These are phyloP conservation scores for Nomada fucata DNA, from an alignment of 2,888 invertebrate species.

Conservation along the genomic window DNA sequence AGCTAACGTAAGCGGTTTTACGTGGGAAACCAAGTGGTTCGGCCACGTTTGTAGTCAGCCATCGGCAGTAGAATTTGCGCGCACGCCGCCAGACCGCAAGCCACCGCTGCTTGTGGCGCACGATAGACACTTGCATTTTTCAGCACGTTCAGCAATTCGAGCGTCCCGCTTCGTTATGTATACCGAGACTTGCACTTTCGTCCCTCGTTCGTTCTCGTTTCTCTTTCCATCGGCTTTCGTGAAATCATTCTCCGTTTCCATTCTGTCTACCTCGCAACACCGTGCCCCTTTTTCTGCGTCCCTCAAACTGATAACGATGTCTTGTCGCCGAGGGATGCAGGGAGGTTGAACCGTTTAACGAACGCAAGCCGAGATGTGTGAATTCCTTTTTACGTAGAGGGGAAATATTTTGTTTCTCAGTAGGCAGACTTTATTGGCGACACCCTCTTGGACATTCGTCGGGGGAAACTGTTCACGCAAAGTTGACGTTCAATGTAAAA, in stretches of 20 bases:
- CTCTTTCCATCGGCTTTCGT: neutral
- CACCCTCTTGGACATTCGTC: too few relatives aligned
- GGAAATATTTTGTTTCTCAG: too few relatives aligned
- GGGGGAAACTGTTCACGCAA: too few relatives aligned
- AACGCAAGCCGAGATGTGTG: neutral
- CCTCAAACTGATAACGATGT: neutral
- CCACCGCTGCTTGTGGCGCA: constrained; percentile 64
- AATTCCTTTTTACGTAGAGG: neutral
- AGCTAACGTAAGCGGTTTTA: constrained; percentile 79
- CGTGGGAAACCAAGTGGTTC: constrained; percentile 76
- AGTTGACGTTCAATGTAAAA: too few relatives aligned
- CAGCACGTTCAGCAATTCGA: constrained; percentile 72
- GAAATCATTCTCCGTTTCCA: neutral
- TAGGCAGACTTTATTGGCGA: too few relatives aligned
- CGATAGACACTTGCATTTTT: constrained; percentile 72
- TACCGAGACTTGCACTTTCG: constrained; percentile 31
- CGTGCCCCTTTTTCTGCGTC: neutral
- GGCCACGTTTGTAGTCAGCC: constrained; percentile 72
- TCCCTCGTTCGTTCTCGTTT: neutral
- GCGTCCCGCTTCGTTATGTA: constrained; percentile 51
- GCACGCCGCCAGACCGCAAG: constrained; percentile 54
- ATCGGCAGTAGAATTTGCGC: constrained; percentile 61
- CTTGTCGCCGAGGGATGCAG: neutral
- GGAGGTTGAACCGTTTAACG: neutral
- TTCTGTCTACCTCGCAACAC: neutral